A percentile compares a stretch with the other conserved stretches of the same genome.
Evolutionary conservation across 2,888 invertebrate species (phyloP).

Genomic region (Drosophila gaucha): DNA sequence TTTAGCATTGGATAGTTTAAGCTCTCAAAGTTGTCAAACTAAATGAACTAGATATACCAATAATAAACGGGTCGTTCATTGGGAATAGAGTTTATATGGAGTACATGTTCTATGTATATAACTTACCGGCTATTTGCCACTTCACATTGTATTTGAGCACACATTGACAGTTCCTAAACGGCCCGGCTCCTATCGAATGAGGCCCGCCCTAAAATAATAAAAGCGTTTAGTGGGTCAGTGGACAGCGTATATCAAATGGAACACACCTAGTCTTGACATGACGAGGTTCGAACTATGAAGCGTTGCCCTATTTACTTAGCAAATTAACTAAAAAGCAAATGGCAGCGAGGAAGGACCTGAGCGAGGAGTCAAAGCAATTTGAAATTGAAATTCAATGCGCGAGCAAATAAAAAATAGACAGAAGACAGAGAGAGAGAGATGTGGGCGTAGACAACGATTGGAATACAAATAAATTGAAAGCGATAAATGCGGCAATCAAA

Average conservation of each 20-base stretch:
- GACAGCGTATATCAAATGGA: constrained; percentile 9
- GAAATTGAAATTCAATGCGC: constrained; percentile 80
- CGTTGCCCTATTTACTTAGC: constrained; percentile 68
- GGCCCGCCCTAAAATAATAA: constrained; percentile 12
- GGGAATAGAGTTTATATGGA: background rate
- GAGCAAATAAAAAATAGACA: constrained; percentile 55
- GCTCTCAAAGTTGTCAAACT: background rate
- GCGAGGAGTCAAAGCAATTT: constrained; percentile 49
- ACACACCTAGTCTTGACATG: constrained; percentile 42
- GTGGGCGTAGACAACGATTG: constrained; percentile 28
- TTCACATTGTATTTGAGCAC: constrained; percentile 2
- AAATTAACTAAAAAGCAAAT: constrained; percentile 75
- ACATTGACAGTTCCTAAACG: background rate
- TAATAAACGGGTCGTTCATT: background rate
- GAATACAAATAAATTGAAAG: constrained; percentile 75
- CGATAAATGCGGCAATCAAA: constrained; percentile 73
- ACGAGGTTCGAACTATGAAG: constrained; percentile 24
- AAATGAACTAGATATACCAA: background rate
- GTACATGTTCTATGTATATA: background rate
- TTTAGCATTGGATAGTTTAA: no score
- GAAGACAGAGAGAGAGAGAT: constrained; percentile 8
- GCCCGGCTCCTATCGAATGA: background rate
- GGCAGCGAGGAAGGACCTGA: constrained; percentile 23
- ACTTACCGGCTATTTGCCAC: background rate
- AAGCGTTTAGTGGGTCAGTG: constrained; percentile 15